These are phyloP conservation scores for Tetragnatha versicolor DNA, from an alignment of 1,140 invertebrate genomes.

Conservation along the genomic window DNA sequence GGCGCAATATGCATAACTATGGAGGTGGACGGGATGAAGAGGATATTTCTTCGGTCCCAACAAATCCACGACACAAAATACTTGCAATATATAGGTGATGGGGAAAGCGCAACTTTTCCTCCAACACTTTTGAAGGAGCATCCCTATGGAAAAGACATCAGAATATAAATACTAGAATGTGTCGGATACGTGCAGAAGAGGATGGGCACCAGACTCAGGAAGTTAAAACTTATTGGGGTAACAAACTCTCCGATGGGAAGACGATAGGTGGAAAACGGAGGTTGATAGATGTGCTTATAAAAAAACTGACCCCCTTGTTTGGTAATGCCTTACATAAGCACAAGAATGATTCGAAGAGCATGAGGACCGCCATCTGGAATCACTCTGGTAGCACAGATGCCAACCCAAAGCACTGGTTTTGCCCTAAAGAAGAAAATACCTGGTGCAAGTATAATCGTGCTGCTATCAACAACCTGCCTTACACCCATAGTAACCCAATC, in stretches of 20 bases:
- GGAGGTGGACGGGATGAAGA: too few species aligned
- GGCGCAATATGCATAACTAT: too few species aligned
- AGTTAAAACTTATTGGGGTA: background rate
- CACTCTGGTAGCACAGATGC: background rate
- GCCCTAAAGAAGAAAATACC: background rate
- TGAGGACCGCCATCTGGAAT: background rate
- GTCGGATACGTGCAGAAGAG: background rate
- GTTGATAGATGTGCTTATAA: background rate
- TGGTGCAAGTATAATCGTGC: background rate
- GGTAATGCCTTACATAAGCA: background rate
- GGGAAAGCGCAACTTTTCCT: too few species aligned
- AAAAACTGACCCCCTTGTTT: background rate
- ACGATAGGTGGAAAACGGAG: background rate
- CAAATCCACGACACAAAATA: too few species aligned
- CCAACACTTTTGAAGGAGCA: too few species aligned
- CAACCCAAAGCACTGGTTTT: background rate
- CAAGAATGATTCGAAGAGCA: background rate
- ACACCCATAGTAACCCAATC: background rate
- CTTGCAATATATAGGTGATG: too few species aligned
- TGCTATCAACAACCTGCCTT: background rate
- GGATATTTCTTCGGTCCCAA: too few species aligned
- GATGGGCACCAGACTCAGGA: background rate
- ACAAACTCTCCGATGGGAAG: background rate
- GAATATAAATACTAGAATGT: too few species aligned
- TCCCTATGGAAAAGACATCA: too few species aligned